A percentile compares a stretch with the other conserved stretches of the same genome.
phyloP scores from a whole-genome alignment of 2,888 invertebrate species.

The Eristalis tenax region DNA sequence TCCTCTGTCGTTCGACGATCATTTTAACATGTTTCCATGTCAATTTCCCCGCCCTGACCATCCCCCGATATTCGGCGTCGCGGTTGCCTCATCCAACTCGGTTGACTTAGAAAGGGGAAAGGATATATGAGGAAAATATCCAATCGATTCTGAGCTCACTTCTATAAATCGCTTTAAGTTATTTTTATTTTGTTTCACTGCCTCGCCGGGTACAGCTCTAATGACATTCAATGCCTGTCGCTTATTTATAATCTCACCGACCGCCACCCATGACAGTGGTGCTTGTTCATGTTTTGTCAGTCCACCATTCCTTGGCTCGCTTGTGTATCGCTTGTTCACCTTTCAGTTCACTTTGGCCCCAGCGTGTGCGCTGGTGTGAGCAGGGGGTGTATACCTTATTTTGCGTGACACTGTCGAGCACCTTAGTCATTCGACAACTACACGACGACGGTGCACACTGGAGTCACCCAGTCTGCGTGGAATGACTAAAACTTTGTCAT shows the following conservation, averaged over 20 bases:
- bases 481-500: not conserved
- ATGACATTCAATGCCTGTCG: not conserved
- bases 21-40: too few species aligned
- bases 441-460: not conserved
- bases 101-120: not conserved
- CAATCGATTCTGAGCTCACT: not conserved
- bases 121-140: too few species aligned
- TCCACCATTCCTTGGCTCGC: not conserved
- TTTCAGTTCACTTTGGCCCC: not conserved
- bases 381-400: not conserved
- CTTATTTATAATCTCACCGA: not conserved
- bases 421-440: not conserved
- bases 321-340: not conserved
- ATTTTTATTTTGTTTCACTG: not conserved
- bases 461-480: not conserved
- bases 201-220: not conserved
- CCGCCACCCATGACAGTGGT: not conserved
- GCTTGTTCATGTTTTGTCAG: not conserved
- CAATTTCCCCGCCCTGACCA: not conserved
- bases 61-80: not conserved
- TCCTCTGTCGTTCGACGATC: too few species aligned
- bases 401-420: not conserved
- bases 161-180: not conserved
- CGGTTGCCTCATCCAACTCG: not conserved
- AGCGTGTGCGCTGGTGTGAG: not conserved